phyloP scores from a whole-genome alignment of 2,888 invertebrate species.

The Dryomyza anilis region DNA sequence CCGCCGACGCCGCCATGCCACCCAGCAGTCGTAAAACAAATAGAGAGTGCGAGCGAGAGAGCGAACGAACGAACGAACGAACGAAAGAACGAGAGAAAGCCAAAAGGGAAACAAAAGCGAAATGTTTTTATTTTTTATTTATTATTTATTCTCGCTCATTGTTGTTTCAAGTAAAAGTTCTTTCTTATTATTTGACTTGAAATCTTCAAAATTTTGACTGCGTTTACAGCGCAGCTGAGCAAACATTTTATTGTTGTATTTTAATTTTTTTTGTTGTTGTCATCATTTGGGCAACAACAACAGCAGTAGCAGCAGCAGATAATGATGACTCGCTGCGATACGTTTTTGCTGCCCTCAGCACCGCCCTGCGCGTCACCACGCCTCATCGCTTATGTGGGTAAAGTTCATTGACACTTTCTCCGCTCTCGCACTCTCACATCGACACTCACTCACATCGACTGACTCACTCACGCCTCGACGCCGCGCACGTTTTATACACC shows the following conservation, averaged over 20 bases:
- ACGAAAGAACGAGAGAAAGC: too few relatives aligned
- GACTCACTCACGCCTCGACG: background rate
- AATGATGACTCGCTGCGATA: conserved; percentile 10
- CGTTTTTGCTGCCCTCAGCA: background rate
- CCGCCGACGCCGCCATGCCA: background rate
- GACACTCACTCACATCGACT: background rate
- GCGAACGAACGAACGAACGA: too few relatives aligned
- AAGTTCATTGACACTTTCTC: conserved; percentile 61
- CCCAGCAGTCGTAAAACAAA: too few relatives aligned
- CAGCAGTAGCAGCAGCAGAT: background rate
- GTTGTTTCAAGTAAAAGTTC: background rate
- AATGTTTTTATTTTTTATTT: too few relatives aligned
- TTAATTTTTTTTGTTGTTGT: conserved; percentile 22
- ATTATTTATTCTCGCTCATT: background rate
- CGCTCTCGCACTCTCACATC: background rate
- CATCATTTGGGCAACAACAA: conserved; percentile 10
- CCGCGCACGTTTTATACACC: too few relatives aligned
- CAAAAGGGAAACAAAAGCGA: too few relatives aligned
- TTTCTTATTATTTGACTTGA: conserved; percentile 9
- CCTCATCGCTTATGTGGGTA: conserved; percentile 34
- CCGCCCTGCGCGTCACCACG: background rate
- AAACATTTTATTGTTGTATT: conserved; percentile 4
- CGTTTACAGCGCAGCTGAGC: background rate
- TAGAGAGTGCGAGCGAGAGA: too few relatives aligned
- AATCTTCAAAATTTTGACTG: background rate